A percentile compares a stretch with the other conserved stretches of the same genome.
Conservation (phyloP, 2,797 vertebrate genomes). For the Coendou prehensilis region DNA sequence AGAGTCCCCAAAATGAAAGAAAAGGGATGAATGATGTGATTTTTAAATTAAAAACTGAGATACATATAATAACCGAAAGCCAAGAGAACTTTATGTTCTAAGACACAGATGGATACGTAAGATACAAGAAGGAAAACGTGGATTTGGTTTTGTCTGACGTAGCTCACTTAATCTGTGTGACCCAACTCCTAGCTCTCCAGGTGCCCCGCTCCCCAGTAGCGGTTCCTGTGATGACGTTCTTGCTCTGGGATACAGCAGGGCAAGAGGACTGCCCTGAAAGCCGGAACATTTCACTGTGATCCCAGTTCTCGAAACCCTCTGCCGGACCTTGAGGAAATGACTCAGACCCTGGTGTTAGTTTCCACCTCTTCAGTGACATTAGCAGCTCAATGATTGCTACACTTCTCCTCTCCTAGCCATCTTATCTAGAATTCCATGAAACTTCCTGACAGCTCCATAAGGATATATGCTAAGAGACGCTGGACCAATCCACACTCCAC, state of each 20-base stretch:
- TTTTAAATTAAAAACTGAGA: constrained; percentile 47
- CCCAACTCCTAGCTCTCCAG: background rate
- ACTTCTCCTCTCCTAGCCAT: background rate
- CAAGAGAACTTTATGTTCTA: background rate
- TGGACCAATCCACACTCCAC: background rate
- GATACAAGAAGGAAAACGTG: background rate
- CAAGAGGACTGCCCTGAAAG: background rate
- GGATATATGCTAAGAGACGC: background rate
- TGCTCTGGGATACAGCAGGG: background rate
- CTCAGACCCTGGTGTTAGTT: background rate
- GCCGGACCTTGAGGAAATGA: background rate
- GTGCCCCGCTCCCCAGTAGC: background rate
- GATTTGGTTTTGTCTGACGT: background rate
- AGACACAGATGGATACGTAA: background rate
- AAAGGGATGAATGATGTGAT: background rate
- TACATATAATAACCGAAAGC: constrained; percentile 13
- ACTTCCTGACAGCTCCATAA: background rate
- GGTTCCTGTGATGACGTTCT: background rate
- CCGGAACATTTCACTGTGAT: background rate
- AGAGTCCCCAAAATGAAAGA: constrained; percentile 49
- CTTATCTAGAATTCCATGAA: constrained; percentile 1
- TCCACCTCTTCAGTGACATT: background rate
- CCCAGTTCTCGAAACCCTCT: constrained; percentile 6
- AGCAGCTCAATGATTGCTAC: background rate
- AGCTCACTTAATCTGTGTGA: background rate